Evolutionary conservation across 2,888 invertebrate species (phyloP), one percentile per base, ranked within the genome.

Genomic region (Spisula subtruncata): DNA sequence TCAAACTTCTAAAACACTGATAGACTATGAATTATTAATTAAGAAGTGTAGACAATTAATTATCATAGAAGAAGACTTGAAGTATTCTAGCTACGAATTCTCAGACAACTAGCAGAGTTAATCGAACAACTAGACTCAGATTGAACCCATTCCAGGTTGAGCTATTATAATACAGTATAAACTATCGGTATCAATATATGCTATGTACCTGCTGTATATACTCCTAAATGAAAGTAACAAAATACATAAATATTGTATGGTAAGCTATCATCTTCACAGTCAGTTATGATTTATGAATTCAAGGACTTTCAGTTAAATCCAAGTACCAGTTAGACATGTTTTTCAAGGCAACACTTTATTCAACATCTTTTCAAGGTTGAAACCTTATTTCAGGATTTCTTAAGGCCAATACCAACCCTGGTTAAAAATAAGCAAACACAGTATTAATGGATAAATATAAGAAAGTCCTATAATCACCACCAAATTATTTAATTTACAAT

Each of bases 141-240:
- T 60, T 60, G 71, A 32, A 75, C 35, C 32, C 35, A 75, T 75
- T 75, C 75, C 75, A 75, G 35, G 75, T 75, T 75, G 75, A 75
- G 75, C 75, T 75, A 75, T 35, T 5, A 8, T 41, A n/a, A 41
- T 41, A 32, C 10, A 75, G 18, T 32, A 75, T 32, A 75, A 32
- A 75, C 10, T 75, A 75, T 6, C 35, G 16, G 6, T 35, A 75
- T 6, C 35, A 32, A 2, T 35, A 75, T 14, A 75, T 12, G 35
- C 16, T n/a, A n/a, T 75, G 35, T 75, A 75, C 75, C 75, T 75
- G 75, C 75, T 75, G 18, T 32, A 75, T 75, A 75, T 29, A 35
- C 75, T 14, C 75, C 75, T 75, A 75, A 35, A 75, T 66, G 25
- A 25, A 66, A 25, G 2, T 25, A 66, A 66, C 41, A 41, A 6